A percentile compares a stretch with the other conserved stretches of the same genome.
Evolutionary conservation across 2,888 invertebrate species (phyloP).

Genomic region (Diachrysia chrysitis): DNA sequence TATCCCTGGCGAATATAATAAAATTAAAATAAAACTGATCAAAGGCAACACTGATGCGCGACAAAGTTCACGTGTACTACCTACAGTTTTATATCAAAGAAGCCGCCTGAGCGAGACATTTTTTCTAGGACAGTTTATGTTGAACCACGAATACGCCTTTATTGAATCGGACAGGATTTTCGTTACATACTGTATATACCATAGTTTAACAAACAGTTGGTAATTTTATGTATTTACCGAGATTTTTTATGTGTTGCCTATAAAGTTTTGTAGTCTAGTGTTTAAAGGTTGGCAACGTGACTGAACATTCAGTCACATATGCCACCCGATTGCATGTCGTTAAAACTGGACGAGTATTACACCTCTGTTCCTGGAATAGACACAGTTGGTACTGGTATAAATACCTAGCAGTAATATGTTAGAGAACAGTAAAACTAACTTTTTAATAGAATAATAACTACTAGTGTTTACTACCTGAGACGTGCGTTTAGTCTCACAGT

Average conservation of each 20-base stretch:
- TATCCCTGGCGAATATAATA: too few relatives aligned
- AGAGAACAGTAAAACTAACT: constrained; percentile 8
- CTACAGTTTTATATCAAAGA: too few relatives aligned
- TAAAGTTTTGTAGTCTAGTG: constrained; percentile 4
- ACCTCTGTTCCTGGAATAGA: neutral
- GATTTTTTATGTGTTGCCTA: neutral
- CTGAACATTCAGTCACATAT: too few relatives aligned
- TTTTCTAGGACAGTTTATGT: too few relatives aligned
- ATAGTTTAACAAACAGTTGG: constrained; percentile 19
- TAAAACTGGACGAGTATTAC: neutral
- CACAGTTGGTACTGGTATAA: too few relatives aligned
- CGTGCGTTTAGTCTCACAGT: neutral
- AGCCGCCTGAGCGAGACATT: too few relatives aligned
- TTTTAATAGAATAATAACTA: constrained; percentile 7
- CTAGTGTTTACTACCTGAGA: neutral
- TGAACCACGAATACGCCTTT: too few relatives aligned
- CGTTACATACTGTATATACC: constrained; percentile 37
- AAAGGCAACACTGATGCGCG: too few relatives aligned
- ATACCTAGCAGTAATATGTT: too few relatives aligned
- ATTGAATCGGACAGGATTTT: too few relatives aligned
- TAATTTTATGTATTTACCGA: constrained; percentile 4
- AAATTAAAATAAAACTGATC: too few relatives aligned
- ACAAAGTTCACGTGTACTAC: too few relatives aligned
- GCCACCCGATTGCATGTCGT: constrained; percentile 4
- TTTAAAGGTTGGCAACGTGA: constrained; percentile 4